Evolutionary conservation across 1,140 invertebrate species (phyloP).

Genomic region (Danaus melanippus): DNA sequence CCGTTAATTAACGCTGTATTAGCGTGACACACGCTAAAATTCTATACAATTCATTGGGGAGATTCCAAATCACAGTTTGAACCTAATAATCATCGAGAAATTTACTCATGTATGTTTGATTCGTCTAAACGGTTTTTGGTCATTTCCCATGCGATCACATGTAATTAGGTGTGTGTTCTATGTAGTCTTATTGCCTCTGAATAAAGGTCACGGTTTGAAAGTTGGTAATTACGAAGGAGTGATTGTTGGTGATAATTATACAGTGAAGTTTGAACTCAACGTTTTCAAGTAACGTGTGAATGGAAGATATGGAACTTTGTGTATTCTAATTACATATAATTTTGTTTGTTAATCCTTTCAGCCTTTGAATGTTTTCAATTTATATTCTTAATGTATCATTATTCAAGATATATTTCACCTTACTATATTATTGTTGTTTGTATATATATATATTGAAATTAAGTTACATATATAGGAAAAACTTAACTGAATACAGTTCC

Average conservation of each 20-base stretch:
- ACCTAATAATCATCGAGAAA: constrained; percentile 53
- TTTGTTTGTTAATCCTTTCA: too few relatives aligned
- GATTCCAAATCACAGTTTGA: constrained; percentile 49
- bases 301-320: too few relatives aligned
- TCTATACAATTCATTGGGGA: constrained; percentile 42
- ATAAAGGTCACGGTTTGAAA: constrained; percentile 20
- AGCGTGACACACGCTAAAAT: constrained; percentile 13
- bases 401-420: too few relatives aligned
- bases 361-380: too few relatives aligned
- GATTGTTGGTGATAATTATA: constrained; percentile 60
- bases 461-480: too few relatives aligned
- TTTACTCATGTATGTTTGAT: constrained; percentile 61
- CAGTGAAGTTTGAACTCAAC: too few relatives aligned
- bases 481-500: too few relatives aligned
- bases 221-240: constrained; percentile 51
- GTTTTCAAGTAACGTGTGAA: too few relatives aligned
- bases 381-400: too few relatives aligned
- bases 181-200: constrained; percentile 16
- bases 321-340: too few relatives aligned
- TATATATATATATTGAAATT: too few relatives aligned
- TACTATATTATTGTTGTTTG: too few relatives aligned
- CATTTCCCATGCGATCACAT: constrained; percentile 51
- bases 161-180: constrained; percentile 33
- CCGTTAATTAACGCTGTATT: background rate
- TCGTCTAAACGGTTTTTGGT: constrained; percentile 57